Evolutionary conservation across 2,113 vertebrate genomes (phyloP).

Genomic region (Otocyon megalotis): DNA sequence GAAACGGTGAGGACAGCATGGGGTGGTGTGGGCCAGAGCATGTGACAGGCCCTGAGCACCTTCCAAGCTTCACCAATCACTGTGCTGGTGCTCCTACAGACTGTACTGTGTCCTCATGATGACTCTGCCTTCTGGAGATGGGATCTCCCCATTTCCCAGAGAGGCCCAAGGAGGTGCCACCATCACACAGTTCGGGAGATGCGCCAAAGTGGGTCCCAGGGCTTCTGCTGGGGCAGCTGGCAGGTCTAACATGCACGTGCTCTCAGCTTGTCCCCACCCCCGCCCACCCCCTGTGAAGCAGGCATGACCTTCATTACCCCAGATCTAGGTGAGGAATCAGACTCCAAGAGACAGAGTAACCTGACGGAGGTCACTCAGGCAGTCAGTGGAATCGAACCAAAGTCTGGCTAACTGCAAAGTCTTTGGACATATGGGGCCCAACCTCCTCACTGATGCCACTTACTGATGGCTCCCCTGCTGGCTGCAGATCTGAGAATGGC

Average conservation of each 20-base stretch:
- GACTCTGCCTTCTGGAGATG: not conserved
- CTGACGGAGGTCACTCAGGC: not conserved
- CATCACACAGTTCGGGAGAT: not conserved
- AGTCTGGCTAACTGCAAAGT: not conserved
- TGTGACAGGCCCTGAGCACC: not conserved
- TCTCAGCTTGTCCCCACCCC: not conserved
- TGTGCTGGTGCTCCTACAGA: not conserved
- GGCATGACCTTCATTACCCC: not conserved
- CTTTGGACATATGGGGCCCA: accelerated
- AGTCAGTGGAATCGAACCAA: not conserved
- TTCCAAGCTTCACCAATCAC: not conserved
- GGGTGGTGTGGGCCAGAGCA: accelerated
- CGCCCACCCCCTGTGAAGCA: accelerated
- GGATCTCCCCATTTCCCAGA: not conserved
- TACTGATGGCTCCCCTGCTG: not conserved
- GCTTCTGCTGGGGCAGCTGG: not conserved
- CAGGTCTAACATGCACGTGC: accelerated
- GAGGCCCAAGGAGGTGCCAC: not conserved
- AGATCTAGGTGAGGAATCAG: not conserved
- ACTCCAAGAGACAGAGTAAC: not conserved
- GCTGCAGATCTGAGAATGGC: not conserved
- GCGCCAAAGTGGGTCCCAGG: accelerated
- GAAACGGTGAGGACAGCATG: not conserved
- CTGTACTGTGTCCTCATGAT: not conserved
- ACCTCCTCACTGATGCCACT: accelerated